A percentile compares a stretch with the other conserved stretches of the same genome.
These are phyloP conservation scores for Nestor notabilis DNA, from an alignment of 2,113 vertebrate species.

Conservation along the genomic window DNA sequence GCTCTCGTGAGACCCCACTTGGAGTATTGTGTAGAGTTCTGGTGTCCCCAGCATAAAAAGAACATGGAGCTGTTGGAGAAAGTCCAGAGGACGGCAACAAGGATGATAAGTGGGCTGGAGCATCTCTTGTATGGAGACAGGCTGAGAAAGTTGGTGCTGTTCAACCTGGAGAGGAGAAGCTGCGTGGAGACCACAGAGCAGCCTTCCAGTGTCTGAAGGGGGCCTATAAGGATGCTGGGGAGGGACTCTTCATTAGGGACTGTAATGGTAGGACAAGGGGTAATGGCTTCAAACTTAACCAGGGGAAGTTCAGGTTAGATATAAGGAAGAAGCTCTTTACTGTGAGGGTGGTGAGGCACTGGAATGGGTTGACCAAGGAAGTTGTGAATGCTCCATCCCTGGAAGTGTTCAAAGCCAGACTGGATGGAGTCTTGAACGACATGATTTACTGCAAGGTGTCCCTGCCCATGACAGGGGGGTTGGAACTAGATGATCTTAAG, in stretches of 20 bases:
- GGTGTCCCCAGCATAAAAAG: background rate
- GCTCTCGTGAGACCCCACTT: background rate
- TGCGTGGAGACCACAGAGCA: background rate
- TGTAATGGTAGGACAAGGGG: background rate
- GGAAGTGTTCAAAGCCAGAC: background rate
- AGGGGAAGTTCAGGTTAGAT: background rate
- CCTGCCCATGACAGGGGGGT: background rate
- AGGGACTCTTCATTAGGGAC: background rate
- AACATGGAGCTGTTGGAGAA: background rate
- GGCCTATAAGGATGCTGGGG: background rate
- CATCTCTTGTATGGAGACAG: background rate
- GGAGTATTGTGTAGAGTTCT: background rate
- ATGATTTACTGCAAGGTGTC: background rate
- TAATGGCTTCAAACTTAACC: background rate
- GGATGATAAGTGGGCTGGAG: background rate
- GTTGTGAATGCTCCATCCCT: background rate
- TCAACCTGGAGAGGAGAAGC: background rate
- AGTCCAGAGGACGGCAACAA: background rate
- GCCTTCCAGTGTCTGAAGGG: background rate
- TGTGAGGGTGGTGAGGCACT: background rate
- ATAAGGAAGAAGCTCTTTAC: background rate
- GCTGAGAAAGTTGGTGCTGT: background rate
- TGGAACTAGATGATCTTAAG: background rate
- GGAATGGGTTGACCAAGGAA: background rate
- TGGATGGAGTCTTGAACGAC: background rate